These are phyloP conservation scores for Halictus ligatus DNA, from an alignment of 2,888 invertebrate species.

Conservation along the genomic window DNA sequence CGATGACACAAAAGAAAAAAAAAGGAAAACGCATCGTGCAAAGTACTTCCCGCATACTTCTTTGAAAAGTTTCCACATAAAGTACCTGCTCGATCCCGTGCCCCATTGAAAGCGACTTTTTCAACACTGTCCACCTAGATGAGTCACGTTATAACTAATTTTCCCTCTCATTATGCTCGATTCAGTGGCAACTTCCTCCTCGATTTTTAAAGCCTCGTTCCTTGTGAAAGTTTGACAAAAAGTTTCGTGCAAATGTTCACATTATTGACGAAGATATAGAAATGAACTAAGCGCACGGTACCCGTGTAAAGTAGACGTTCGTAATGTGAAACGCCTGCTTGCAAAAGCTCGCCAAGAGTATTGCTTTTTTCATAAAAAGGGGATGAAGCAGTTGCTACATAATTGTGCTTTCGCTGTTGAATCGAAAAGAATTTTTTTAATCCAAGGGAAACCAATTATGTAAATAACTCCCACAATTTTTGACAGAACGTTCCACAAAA, in stretches of 20 bases:
- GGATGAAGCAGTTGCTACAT: neutral
- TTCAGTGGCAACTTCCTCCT: neutral
- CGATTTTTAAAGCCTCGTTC: neutral
- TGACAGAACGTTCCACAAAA: neutral
- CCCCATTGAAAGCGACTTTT: conserved; percentile 11
- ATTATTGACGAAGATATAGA: neutral
- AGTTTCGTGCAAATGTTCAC: neutral
- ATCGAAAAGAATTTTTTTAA: neutral
- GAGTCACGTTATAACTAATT: conserved; percentile 8
- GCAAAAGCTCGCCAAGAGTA: neutral
- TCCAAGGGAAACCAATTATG: neutral
- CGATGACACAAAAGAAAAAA: conserved; percentile 20
- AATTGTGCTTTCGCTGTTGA: neutral
- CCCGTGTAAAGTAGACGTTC: neutral
- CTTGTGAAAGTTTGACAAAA: neutral
- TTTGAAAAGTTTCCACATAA: conserved; percentile 11
- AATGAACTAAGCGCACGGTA: neutral
- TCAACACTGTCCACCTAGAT: neutral
- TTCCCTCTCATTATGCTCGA: conserved; percentile 16
- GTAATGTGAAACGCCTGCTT: neutral
- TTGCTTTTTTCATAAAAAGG: neutral
- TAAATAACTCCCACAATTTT: neutral
- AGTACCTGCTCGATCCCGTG: conserved; percentile 21
- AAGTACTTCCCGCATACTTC: conserved; percentile 33
- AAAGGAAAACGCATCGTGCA: conserved; percentile 31